These are phyloP conservation scores for Polyodon spathula DNA, from an alignment of 2,113 vertebrate species.

Conservation along the genomic window DNA sequence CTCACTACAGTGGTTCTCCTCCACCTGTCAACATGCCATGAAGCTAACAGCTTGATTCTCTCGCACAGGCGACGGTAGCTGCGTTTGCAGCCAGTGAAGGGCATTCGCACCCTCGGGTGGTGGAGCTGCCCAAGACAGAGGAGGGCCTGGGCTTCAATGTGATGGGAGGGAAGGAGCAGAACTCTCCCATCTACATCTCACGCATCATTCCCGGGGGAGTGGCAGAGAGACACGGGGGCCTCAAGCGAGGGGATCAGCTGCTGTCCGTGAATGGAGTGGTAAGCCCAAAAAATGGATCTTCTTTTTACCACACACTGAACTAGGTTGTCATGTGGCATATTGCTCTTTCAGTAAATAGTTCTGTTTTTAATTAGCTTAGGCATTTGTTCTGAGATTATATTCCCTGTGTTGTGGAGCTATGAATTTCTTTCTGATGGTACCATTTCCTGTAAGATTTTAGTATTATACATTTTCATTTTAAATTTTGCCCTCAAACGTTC, in stretches of 20 bases:
- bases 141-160: slow-evolving; percentile 98
- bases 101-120: slow-evolving; percentile 92
- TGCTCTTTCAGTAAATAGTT: too few species aligned
- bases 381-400: too few species aligned
- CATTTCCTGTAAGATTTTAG: too few species aligned
- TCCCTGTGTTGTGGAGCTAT: too few species aligned
- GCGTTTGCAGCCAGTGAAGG: slow-evolving; percentile 97
- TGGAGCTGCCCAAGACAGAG: slow-evolving; percentile 95
- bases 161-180: slow-evolving; percentile 98
- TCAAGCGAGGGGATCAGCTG: slow-evolving; percentile 96
- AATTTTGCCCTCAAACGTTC: too few species aligned
- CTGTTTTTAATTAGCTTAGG: too few species aligned
- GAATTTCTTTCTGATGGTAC: too few species aligned
- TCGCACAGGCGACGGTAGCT: slow-evolving; percentile 88
- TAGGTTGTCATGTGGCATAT: too few species aligned
- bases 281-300: slow-evolving; percentile 43
- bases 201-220: slow-evolving; percentile 97
- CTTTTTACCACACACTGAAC: too few species aligned
- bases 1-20: not conserved
- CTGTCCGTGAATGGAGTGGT: slow-evolving; percentile 97
- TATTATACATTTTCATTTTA: too few species aligned
- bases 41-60: slow-evolving; percentile 14
- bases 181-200: slow-evolving; percentile 97
- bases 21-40: not conserved
- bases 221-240: slow-evolving; percentile 89